A percentile compares a stretch with the other conserved stretches of the same genome.
phyloP scores from a whole-genome alignment of 2,113 vertebrate species.

The Lontra canadensis region DNA sequence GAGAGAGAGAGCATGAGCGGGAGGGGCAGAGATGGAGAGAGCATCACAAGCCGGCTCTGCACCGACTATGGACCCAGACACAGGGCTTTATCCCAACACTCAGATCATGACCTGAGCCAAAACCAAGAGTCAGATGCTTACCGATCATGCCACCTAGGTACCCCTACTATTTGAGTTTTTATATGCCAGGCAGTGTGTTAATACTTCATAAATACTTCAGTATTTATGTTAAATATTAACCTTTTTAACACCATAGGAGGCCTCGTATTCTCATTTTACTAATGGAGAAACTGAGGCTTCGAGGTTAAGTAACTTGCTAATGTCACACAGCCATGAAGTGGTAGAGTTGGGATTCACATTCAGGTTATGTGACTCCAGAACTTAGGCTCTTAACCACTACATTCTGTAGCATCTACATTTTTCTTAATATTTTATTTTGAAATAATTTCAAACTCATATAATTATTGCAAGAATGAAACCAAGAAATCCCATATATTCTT shows the following conservation, averaged over 20 bases:
- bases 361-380: neutral
- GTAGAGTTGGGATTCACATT: neutral
- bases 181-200: neutral
- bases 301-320: neutral
- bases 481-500: neutral
- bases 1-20: too few relatives aligned
- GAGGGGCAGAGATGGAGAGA: neutral
- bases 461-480: neutral
- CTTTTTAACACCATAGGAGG: neutral
- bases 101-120: neutral
- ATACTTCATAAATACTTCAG: too few relatives aligned
- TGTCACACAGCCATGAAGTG: neutral
- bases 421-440: conserved; percentile 45
- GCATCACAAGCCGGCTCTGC: neutral
- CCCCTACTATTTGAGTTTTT: neutral
- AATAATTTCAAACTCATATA: neutral
- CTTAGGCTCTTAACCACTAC: neutral
- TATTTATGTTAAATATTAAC: neutral
- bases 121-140: neutral
- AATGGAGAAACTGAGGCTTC: neutral
- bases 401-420: neutral
- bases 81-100: neutral
- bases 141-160: neutral
- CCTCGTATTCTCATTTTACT: neutral
- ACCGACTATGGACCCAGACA: neutral